Evolutionary conservation across 2,797 vertebrate species (phyloP).

Genomic region (Coluber constrictor): DNA sequence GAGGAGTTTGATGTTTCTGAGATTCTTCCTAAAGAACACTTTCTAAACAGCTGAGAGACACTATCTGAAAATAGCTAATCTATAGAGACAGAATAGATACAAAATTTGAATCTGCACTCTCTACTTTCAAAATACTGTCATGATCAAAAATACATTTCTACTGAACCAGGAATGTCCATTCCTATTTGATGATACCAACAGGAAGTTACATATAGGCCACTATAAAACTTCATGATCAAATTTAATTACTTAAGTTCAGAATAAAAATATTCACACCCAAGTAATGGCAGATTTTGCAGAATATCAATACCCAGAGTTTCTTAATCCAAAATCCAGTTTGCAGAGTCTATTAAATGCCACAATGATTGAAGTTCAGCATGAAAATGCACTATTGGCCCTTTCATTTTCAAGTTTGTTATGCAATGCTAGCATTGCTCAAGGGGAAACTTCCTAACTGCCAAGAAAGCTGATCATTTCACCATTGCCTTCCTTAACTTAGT

Average conservation of each 20-base stretch:
- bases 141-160: not conserved
- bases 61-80: not conserved
- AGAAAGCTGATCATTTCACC: not conserved
- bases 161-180: not conserved
- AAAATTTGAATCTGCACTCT: not conserved
- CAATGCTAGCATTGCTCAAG: not conserved
- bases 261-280: not conserved
- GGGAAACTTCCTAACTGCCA: not conserved
- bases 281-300: not conserved
- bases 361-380: not conserved
- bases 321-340: not conserved
- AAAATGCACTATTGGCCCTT: not conserved
- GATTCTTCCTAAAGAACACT: not conserved
- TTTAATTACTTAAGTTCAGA: not conserved
- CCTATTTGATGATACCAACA: not conserved
- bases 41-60: not conserved
- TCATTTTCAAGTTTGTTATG: not conserved
- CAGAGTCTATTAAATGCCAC: not conserved
- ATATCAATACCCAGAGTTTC: not conserved
- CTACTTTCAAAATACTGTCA: not conserved
- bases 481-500: not conserved
- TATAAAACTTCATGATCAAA: not conserved
- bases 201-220: not conserved
- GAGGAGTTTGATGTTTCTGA: not conserved
- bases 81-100: not conserved